phyloP scores from a whole-genome alignment of 2,113 vertebrate genomes.

The Alectura lathami region DNA sequence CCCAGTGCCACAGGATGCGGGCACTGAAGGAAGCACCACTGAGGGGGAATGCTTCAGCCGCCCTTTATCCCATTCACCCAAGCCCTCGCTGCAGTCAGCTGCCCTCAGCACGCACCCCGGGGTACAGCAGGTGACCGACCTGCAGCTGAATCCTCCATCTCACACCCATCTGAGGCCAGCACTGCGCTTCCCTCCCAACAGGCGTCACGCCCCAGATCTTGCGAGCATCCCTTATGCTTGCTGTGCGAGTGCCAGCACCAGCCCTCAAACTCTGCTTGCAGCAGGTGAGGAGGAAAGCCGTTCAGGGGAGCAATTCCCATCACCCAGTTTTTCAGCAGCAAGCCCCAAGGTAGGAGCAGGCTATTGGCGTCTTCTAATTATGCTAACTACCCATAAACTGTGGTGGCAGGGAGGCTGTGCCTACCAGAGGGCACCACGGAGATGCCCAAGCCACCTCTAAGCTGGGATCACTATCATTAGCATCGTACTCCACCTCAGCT shows the following conservation, averaged over 20 bases:
- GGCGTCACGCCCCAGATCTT: background rate
- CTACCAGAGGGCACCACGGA: background rate
- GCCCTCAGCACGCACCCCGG: background rate
- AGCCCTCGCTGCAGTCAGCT: background rate
- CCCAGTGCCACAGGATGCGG: fast-evolving
- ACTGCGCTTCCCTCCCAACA: background rate
- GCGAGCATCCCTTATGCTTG: fast-evolving
- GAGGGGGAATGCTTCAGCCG: fast-evolving
- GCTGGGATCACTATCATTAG: slow-evolving; percentile 9
- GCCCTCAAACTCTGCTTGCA: background rate
- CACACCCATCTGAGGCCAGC: background rate
- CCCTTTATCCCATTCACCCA: background rate
- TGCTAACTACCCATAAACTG: background rate
- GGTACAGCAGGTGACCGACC: background rate
- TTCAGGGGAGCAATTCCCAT: background rate
- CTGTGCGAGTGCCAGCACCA: fast-evolving
- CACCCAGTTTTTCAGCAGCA: slow-evolving; percentile 25
- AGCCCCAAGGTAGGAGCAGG: slow-evolving; percentile 36
- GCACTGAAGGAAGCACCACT: background rate
- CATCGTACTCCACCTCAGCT: background rate
- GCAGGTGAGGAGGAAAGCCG: background rate
- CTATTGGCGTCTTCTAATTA: slow-evolving; percentile 20
- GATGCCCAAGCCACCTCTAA: slow-evolving; percentile 14
- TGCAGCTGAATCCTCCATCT: background rate
- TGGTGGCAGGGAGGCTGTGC: background rate